A percentile compares a stretch with the other conserved stretches of the same genome.
phyloP scores from a whole-genome alignment of 1,140 invertebrate genomes.

The Rhynchophorus ferrugineus region DNA sequence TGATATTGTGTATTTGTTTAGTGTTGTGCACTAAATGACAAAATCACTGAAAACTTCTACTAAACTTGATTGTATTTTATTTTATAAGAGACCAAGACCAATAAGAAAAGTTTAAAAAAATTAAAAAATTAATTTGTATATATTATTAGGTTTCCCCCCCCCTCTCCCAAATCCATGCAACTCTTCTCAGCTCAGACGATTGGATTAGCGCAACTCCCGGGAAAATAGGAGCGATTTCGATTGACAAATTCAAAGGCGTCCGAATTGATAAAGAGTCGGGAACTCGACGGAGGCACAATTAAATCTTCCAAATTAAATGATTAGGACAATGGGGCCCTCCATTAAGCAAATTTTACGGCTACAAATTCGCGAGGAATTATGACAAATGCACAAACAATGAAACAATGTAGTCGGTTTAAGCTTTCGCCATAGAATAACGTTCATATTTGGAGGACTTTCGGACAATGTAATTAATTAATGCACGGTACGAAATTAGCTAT shows the following conservation, averaged over 20 bases:
- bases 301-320: neutral
- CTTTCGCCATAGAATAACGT: slow-evolving; percentile 15
- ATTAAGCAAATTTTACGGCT: neutral
- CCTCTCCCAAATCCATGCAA: too few relatives aligned
- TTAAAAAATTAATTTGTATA: too few relatives aligned
- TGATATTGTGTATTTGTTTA: too few relatives aligned
- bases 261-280: neutral
- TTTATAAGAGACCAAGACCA: too few relatives aligned
- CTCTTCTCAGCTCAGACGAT: neutral
- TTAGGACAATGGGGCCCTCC: neutral
- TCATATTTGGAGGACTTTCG: slow-evolving; percentile 21
- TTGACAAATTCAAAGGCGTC: neutral
- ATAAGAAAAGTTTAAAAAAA: too few relatives aligned
- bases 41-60: too few relatives aligned
- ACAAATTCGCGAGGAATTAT: slow-evolving; percentile 17
- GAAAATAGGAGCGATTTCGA: neutral
- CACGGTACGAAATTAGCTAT: slow-evolving; percentile 14
- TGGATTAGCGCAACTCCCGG: neutral
- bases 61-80: too few relatives aligned
- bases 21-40: too few relatives aligned
- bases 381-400: slow-evolving; percentile 22
- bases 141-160: too few relatives aligned
- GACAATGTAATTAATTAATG: slow-evolving; percentile 19
- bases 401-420: slow-evolving; percentile 15
- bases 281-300: neutral